Percentiles rank a stretch among this genome's conserved stretches.
Evolutionary conservation across 2,888 invertebrate species (phyloP).

Genomic region (Heliconius ethilla): DNA sequence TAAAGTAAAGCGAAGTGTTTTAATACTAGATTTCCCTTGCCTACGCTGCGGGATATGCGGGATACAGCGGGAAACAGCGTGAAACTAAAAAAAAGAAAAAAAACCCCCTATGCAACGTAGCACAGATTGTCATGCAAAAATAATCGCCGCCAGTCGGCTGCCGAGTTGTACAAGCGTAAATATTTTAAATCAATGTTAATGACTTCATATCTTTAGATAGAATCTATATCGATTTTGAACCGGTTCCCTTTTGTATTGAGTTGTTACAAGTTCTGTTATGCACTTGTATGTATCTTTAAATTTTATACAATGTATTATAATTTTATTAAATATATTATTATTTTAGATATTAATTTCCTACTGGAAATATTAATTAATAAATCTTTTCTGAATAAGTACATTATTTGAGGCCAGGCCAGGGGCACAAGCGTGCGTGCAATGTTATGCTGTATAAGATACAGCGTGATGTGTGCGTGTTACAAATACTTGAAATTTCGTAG

Average conservation of each 20-base stretch:
- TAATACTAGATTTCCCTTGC: not conserved
- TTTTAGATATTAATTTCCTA: no score
- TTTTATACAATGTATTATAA: not conserved
- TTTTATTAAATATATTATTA: no score
- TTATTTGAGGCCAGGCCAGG: no score
- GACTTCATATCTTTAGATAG: conserved; percentile 47
- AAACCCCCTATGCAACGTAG: conserved; percentile 10
- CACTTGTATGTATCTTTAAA: not conserved
- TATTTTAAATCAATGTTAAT: conserved; percentile 68
- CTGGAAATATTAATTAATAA: no score
- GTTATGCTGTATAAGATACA: no score
- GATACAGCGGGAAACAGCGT: not conserved
- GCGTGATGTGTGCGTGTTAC: no score
- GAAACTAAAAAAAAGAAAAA: no score
- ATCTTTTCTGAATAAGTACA: no score
- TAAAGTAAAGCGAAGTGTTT: not conserved
- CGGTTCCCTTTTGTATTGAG: conserved; percentile 55
- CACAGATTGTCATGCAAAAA: conserved; percentile 71
- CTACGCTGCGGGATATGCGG: not conserved
- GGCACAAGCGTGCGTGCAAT: no score
- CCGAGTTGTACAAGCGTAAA: conserved; percentile 58
- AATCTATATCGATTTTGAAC: conserved; percentile 50
- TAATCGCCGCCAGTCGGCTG: conserved; percentile 54
- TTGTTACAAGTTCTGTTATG: conserved; percentile 10
- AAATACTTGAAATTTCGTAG: no score